These are phyloP conservation scores for Acanthornis magna DNA, from an alignment of 2,797 vertebrate species.

Conservation along the genomic window DNA sequence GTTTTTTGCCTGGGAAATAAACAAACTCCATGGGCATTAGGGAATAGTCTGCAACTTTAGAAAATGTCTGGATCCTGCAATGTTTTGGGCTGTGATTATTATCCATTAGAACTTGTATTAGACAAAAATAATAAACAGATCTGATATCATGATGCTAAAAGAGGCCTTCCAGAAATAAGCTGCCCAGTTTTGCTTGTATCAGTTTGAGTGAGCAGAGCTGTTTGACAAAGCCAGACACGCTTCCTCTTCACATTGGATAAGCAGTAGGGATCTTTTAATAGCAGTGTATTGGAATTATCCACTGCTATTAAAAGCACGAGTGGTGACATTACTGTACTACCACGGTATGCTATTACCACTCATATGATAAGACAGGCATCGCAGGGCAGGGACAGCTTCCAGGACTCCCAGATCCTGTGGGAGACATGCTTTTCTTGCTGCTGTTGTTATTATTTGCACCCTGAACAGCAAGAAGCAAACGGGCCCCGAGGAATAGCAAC, in stretches of 20 bases:
- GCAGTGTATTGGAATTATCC: background rate
- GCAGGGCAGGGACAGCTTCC: background rate
- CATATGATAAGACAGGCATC: background rate
- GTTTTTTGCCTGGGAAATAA: background rate
- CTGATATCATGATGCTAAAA: background rate
- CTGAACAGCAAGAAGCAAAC: background rate
- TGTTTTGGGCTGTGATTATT: background rate
- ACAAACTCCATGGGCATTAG: background rate
- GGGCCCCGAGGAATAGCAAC: fast-evolving
- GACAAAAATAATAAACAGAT: constrained; percentile 5
- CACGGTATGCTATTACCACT: background rate
- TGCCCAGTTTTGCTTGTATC: background rate
- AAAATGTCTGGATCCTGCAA: background rate
- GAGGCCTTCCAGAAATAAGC: background rate
- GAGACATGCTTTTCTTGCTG: background rate
- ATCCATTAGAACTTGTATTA: background rate
- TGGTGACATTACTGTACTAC: background rate
- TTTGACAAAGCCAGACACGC: background rate
- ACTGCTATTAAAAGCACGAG: background rate
- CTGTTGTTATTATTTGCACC: background rate
- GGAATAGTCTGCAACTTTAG: background rate
- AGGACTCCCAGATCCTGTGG: background rate
- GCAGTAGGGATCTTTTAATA: background rate
- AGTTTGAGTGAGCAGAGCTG: background rate
- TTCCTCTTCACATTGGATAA: background rate